These are phyloP conservation scores for Bucco capensis DNA, from an alignment of 2,113 vertebrate species.

Conservation along the genomic window DNA sequence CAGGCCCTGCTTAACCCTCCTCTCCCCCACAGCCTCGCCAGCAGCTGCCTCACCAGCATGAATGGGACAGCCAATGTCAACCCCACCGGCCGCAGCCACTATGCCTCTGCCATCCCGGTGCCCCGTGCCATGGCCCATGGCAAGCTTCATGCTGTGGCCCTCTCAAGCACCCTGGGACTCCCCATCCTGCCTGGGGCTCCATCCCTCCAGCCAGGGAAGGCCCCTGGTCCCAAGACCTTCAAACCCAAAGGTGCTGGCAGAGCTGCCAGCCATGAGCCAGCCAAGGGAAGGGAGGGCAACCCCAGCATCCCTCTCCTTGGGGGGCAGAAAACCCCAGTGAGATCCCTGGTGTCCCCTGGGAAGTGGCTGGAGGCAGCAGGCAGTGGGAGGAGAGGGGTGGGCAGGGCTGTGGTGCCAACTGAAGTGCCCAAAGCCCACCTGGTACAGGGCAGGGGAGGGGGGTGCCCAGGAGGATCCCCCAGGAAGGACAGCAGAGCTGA, in stretches of 20 bases:
- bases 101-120: conserved; percentile 70
- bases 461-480: neutral
- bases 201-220: conserved; percentile 12
- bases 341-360: neutral
- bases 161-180: neutral
- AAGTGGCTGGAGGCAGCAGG: neutral
- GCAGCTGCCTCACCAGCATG: neutral
- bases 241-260: conserved; percentile 35
- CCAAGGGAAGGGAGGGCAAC: neutral
- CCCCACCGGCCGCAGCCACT: conserved; percentile 50
- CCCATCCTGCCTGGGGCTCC: neutral
- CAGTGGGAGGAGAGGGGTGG: neutral
- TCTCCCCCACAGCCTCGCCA: neutral
- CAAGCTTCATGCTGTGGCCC: neutral
- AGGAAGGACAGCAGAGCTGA: neutral
- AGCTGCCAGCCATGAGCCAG: accelerated
- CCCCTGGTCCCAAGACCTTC: neutral
- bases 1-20: neutral
- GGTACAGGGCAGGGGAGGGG: neutral
- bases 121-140: conserved; percentile 56
- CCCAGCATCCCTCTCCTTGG: neutral
- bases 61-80: conserved; percentile 67
- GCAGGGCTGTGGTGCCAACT: neutral
- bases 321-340: neutral
- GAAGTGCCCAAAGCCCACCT: conserved; percentile 39